Evolutionary conservation across 2,888 invertebrate species (phyloP).

Genomic region (Alentia gelatinosa): DNA sequence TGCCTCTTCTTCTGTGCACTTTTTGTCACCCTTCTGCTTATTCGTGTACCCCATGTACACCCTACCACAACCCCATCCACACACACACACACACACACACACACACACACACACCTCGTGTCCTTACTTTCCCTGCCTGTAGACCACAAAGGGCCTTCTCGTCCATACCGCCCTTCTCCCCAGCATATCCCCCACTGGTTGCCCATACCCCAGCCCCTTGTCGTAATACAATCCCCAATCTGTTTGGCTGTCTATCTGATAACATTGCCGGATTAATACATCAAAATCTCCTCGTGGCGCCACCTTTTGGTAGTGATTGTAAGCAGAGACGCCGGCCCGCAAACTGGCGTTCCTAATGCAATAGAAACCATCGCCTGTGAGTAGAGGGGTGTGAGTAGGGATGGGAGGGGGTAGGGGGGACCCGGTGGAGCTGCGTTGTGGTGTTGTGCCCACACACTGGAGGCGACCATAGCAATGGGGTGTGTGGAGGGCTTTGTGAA

Average conservation of each 20-base stretch:
- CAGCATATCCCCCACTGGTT: not conserved
- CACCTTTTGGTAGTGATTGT: conserved; percentile 38
- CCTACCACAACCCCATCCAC: not conserved
- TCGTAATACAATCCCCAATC: conserved; percentile 48
- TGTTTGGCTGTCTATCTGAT: conserved; percentile 41
- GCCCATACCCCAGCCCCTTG: not conserved
- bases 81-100: too few species aligned
- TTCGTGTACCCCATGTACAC: not conserved
- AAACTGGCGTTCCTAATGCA: conserved; percentile 5
- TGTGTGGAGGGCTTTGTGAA: not conserved
- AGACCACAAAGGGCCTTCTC: too few species aligned
- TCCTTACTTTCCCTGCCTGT: not conserved
- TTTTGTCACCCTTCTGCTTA: too few species aligned
- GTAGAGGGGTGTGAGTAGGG: not conserved
- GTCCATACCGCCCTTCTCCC: not conserved
- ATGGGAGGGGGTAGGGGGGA: not conserved
- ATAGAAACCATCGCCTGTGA: not conserved
- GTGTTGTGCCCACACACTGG: too few species aligned
- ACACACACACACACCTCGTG: not conserved
- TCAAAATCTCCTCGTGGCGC: conserved; percentile 44
- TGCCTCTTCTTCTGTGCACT: not conserved
- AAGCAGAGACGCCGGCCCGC: conserved; percentile 36
- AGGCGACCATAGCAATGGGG: too few species aligned
- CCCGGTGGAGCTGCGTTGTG: not conserved
- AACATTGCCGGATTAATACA: conserved; percentile 50